Percentiles rank a stretch among this genome's conserved stretches.
Evolutionary conservation across 1,140 invertebrate species (phyloP).

Genomic region (Sipha flava): DNA sequence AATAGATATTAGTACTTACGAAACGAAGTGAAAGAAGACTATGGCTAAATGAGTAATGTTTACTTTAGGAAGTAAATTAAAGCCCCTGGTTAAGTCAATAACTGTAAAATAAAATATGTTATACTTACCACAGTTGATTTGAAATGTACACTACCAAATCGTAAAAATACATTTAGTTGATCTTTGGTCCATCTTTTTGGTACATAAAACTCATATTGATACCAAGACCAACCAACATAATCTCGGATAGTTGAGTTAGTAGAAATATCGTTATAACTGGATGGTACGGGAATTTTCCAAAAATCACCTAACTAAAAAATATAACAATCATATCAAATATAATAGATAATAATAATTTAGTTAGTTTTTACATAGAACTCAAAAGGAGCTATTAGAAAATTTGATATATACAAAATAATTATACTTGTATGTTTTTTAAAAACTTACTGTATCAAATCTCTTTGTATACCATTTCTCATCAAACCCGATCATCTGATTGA

Average conservation of each 20-base stretch:
- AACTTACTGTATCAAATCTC: constrained; percentile 3
- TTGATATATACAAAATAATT: no score
- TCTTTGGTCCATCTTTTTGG: constrained; percentile 58
- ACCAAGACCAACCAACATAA: constrained; percentile 92
- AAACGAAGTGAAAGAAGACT: no score
- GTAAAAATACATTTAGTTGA: constrained; percentile 61
- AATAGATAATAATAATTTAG: neutral
- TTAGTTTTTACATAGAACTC: neutral
- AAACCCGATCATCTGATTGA: neutral
- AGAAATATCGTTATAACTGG: constrained; percentile 92
- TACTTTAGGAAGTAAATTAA: no score
- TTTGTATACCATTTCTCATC: neutral
- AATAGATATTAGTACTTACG: neutral
- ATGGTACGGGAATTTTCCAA: constrained; percentile 52
- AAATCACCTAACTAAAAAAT: constrained; percentile 49
- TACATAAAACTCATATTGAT: constrained; percentile 70
- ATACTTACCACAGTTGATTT: constrained; percentile 71
- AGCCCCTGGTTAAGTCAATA: no score
- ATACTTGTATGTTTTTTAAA: no score
- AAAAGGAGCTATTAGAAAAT: no score
- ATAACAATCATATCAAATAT: neutral
- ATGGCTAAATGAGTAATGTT: no score
- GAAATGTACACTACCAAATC: constrained; percentile 85
- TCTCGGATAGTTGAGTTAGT: constrained; percentile 69
- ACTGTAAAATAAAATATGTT: no score